A percentile compares a stretch with the other conserved stretches of the same genome.
phyloP scores from a whole-genome alignment of 2,888 invertebrate genomes.

The Tipula unca region DNA sequence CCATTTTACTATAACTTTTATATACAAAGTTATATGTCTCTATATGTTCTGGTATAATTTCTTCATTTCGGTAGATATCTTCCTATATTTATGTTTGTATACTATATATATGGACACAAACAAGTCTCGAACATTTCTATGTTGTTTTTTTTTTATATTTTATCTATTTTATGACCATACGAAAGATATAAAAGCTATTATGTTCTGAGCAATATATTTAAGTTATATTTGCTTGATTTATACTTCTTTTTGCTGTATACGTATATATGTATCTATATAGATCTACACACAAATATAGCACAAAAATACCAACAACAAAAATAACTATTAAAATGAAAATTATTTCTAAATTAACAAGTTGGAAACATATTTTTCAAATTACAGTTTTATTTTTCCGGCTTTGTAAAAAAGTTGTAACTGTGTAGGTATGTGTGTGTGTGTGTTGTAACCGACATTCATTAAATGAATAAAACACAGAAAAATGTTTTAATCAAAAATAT shows the following conservation, averaged over 20 bases:
- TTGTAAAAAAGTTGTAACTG: neutral
- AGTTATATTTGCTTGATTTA: neutral
- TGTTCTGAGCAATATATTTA: neutral
- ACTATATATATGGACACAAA: neutral
- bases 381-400: neutral
- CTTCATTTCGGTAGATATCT: too few relatives aligned
- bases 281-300: neutral
- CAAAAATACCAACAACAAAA: neutral
- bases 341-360: neutral
- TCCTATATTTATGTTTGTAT: too few relatives aligned
- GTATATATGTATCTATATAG: neutral
- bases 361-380: conserved; percentile 14
- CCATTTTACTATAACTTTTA: too few relatives aligned
- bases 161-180: neutral
- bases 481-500: neutral
- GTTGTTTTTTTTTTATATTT: too few relatives aligned
- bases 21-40: too few relatives aligned
- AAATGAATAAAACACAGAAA: neutral
- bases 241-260: neutral
- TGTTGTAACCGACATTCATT: neutral
- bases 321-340: neutral
- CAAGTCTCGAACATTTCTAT: neutral
- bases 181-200: conserved; percentile 8
- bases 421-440: neutral
- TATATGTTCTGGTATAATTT: too few relatives aligned